Evolutionary conservation across 92 coral and sea anemone genomes (phyloP).

Genomic region (Scolanthus callimorphus): DNA sequence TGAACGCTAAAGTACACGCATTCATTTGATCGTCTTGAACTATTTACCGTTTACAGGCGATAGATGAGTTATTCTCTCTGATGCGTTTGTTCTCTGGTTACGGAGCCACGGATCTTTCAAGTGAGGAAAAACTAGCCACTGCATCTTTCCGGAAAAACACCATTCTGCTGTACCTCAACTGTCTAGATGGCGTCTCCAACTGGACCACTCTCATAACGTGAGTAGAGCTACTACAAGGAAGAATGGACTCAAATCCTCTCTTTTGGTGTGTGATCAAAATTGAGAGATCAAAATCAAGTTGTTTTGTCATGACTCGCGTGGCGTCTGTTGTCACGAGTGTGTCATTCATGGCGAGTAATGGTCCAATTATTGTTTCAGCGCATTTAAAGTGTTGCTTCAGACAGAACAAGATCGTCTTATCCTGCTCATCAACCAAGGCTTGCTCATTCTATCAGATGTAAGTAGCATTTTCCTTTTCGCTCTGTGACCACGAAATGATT

Average conservation of each 20-base stretch:
- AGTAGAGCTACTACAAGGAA: too few species aligned
- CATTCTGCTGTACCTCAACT: conserved; percentile 83
- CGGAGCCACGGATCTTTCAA: conserved; percentile 51
- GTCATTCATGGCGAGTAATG: too few species aligned
- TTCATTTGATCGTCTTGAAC: too few species aligned
- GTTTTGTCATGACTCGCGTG: too few species aligned
- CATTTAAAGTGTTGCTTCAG: conserved; percentile 90
- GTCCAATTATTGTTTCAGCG: too few species aligned
- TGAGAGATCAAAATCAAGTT: too few species aligned
- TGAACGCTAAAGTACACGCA: too few species aligned
- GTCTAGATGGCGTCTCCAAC: conserved; percentile 86
- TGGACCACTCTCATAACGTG: conserved; percentile 96
- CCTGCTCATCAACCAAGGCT: conserved; percentile 88
- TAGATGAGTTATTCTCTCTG: conserved; percentile 89
- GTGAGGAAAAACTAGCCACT: conserved; percentile 60
- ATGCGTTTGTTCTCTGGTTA: conserved; percentile 91
- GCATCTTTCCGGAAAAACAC: conserved; percentile 81
- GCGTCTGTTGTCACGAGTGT: too few species aligned
- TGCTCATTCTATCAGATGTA: conserved; percentile 87
- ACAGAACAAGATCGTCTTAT: conserved; percentile 93
- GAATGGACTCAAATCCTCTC: too few species aligned
- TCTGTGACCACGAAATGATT: too few species aligned
- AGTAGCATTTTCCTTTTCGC: too few species aligned
- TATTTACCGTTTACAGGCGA: conserved; percentile 65
- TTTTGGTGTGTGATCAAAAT: too few species aligned